phyloP scores from a whole-genome alignment of 1,140 invertebrate species.

The Formica exsecta region DNA sequence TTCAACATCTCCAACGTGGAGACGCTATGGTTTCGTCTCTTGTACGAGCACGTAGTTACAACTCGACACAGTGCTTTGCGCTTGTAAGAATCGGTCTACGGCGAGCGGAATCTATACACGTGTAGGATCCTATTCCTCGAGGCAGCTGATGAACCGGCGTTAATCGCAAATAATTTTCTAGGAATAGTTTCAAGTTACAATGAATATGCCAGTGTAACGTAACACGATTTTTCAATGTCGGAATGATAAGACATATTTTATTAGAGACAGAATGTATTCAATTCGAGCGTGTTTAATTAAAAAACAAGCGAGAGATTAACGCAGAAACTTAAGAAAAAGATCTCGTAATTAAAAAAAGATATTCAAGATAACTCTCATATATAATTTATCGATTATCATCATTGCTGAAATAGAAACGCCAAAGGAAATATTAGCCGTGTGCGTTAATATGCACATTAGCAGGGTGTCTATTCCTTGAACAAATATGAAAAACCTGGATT shows the following conservation, averaged over 20 bases:
- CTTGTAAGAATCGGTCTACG: constrained; percentile 28
- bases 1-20: constrained; percentile 65
- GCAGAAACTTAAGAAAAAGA: no score
- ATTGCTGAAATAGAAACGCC: no score
- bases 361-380: no score
- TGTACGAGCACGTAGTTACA: constrained; percentile 58
- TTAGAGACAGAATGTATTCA: neutral
- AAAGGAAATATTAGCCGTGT: no score
- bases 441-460: no score
- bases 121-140: neutral
- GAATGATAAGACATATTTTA: no score
- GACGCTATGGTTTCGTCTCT: constrained; percentile 61
- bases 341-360: no score
- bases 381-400: no score
- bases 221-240: no score
- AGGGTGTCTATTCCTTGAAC: no score
- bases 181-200: neutral
- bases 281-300: neutral
- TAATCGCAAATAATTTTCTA: constrained; percentile 31
- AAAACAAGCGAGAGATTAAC: neutral
- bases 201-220: neutral
- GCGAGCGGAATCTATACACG: neutral
- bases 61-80: neutral
- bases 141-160: constrained; percentile 21
- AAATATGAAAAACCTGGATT: no score